These are phyloP conservation scores for Myxocyprinus asiaticus DNA, from an alignment of 2,113 vertebrate species.

Conservation along the genomic window DNA sequence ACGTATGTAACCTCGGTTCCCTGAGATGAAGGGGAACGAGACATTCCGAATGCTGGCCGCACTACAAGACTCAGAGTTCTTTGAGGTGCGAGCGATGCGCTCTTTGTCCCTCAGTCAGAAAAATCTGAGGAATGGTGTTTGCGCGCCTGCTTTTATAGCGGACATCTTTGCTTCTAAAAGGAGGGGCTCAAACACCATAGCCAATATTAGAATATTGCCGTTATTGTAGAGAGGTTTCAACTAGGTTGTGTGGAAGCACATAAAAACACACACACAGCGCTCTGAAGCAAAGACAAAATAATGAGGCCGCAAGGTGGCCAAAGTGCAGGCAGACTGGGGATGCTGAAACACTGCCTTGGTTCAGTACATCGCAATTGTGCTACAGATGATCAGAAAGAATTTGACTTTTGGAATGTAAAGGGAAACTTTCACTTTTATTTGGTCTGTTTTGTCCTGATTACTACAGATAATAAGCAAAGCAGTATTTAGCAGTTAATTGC, in stretches of 20 bases:
- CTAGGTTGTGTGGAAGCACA: not conserved
- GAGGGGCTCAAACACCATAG: too few relatives aligned
- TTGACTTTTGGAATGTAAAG: not conserved
- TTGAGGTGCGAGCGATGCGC: too few relatives aligned
- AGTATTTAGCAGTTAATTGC: not conserved
- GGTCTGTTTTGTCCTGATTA: not conserved
- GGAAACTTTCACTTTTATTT: not conserved
- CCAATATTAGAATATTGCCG: too few relatives aligned
- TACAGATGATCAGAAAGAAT: not conserved
- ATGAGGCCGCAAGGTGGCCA: constrained; percentile 23
- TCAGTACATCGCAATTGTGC: not conserved
- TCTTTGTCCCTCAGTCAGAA: too few relatives aligned
- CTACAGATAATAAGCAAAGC: not conserved
- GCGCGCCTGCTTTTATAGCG: too few relatives aligned
- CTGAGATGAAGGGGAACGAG: too few relatives aligned
- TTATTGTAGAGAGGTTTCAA: too few relatives aligned
- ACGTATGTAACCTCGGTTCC: too few relatives aligned
- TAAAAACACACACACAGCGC: not conserved
- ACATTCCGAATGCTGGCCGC: too few relatives aligned
- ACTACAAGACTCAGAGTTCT: too few relatives aligned
- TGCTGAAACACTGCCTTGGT: not conserved
- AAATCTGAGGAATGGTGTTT: too few relatives aligned
- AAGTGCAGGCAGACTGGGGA: not conserved
- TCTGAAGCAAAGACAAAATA: not conserved
- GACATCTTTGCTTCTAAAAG: too few relatives aligned